Evolutionary conservation across 2,113 vertebrate species (phyloP).

Genomic region (Oophaga pumilio): DNA sequence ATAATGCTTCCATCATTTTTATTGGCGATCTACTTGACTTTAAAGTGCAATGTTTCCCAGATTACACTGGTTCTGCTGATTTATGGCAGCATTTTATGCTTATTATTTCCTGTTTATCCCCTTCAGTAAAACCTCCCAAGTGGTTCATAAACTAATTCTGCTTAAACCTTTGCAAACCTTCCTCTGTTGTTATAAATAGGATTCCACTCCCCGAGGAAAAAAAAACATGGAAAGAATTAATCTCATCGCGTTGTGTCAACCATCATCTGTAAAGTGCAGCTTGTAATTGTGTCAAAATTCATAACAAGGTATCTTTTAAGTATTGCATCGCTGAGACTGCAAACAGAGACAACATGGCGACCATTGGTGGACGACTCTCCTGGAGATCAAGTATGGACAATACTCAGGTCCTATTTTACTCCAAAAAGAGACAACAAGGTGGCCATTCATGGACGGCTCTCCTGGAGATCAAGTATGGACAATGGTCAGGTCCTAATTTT

Average conservation of each 20-base stretch:
- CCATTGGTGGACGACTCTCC: too few species aligned
- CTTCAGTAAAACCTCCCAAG: constrained; percentile 48
- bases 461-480: neutral
- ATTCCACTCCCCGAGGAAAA: constrained; percentile 6
- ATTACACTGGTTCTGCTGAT: constrained; percentile 51
- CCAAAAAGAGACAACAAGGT: neutral
- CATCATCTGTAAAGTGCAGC: neutral
- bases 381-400: too few species aligned
- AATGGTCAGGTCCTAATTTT: neutral
- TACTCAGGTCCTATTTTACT: too few species aligned
- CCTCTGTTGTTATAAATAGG: constrained; percentile 46
- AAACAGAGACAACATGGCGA: neutral
- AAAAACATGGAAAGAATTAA: constrained; percentile 24
- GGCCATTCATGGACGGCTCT: neutral
- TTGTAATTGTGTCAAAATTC: neutral
- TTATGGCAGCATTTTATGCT: constrained; percentile 44
- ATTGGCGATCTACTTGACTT: constrained; percentile 45
- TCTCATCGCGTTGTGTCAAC: constrained; percentile 16
- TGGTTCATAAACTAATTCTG: constrained; percentile 54
- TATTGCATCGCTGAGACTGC: neutral
- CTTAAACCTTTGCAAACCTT: constrained; percentile 43
- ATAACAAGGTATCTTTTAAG: neutral
- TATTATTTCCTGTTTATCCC: constrained; percentile 54
- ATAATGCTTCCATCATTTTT: constrained; percentile 42
- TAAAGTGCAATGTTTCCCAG: constrained; percentile 34